These are phyloP conservation scores for Silurus meridionalis DNA, from an alignment of 2,113 vertebrate species.

Conservation along the genomic window DNA sequence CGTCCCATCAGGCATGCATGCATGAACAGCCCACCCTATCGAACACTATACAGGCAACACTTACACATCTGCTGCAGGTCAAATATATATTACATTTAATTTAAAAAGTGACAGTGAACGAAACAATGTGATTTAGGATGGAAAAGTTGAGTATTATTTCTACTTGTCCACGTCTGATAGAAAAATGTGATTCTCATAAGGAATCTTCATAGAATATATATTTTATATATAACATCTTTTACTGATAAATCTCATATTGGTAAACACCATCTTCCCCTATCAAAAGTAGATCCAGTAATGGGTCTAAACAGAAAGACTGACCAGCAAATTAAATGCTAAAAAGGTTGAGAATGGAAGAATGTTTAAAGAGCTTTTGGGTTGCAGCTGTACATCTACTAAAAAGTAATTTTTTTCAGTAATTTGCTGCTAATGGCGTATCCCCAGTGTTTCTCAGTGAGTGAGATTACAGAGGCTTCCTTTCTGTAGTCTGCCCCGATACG, in stretches of 20 bases:
- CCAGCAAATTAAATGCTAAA: not conserved
- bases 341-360: not conserved
- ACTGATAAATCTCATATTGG: not conserved
- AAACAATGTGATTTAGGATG: not conserved
- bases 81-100: too few species aligned
- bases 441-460: slow-evolving; percentile 22
- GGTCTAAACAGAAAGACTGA: not conserved
- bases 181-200: not conserved
- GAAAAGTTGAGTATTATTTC: not conserved
- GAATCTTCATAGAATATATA: not conserved
- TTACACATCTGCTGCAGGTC: too few species aligned
- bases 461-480: slow-evolving; percentile 37
- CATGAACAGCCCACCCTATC: too few species aligned
- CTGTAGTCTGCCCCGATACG: not conserved
- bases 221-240: too few species aligned
- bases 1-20: too few species aligned
- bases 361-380: slow-evolving; percentile 8
- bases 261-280: not conserved
- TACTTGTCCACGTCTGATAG: not conserved
- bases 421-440: slow-evolving; percentile 31
- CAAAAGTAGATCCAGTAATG: not conserved
- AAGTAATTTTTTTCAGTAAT: not conserved
- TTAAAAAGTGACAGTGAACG: not conserved
- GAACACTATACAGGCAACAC: too few species aligned
- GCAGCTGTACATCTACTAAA: not conserved